Conservation (phyloP, 1,140 invertebrate genomes). For the Brachionus sp. region DNA sequence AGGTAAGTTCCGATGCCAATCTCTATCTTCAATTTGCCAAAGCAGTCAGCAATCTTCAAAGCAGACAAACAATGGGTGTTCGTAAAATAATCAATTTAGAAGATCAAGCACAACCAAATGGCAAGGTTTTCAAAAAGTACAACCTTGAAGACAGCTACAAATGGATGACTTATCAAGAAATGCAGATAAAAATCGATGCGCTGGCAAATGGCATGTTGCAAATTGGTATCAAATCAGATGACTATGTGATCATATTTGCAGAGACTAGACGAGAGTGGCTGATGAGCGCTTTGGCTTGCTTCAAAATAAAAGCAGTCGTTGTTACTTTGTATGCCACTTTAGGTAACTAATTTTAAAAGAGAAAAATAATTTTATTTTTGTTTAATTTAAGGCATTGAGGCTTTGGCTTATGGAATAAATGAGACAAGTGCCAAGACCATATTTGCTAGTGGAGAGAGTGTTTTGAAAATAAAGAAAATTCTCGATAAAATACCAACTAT, state of each 20-base stretch:
- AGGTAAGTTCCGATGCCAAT: not conserved
- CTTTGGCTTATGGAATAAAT: slow-evolving; percentile 18
- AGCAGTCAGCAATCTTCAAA: not conserved
- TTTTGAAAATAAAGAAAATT: slow-evolving; percentile 20
- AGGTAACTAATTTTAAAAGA: not conserved
- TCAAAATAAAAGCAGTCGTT: not conserved
- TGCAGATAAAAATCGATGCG: slow-evolving; percentile 69
- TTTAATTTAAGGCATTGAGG: not conserved
- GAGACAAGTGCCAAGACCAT: not conserved
- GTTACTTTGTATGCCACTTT: slow-evolving; percentile 44
- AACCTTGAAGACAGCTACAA: slow-evolving; percentile 72
- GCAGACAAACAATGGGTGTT: slow-evolving; percentile 30
- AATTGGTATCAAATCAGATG: slow-evolving; percentile 26
- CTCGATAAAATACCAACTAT: slow-evolving; percentile 12
- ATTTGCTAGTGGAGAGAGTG: slow-evolving; percentile 39
- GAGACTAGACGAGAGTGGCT: slow-evolving; percentile 42
- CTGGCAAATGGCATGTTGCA: slow-evolving; percentile 65
- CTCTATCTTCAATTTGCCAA: not conserved
- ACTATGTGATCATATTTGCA: slow-evolving; percentile 19
- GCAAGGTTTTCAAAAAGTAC: slow-evolving; percentile 86
- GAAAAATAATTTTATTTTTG: not conserved
- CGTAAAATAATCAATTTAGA: slow-evolving; percentile 84
- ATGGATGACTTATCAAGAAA: slow-evolving; percentile 80
- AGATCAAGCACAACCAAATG: slow-evolving; percentile 86
- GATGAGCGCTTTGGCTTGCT: slow-evolving; percentile 41